These are phyloP conservation scores for Apis mellifera DNA, from an alignment of 1,140 invertebrate genomes.

Conservation along the genomic window Amel_HAv3.1 CM009938.2:10942001-10942500, in stretches of 20 bases:
- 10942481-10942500: too few relatives aligned
- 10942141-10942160: neutral
- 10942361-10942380: too few relatives aligned
- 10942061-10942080: neutral
- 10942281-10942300: neutral
- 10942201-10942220: constrained; percentile 25
- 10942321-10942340: neutral
- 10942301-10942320: neutral
- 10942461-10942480: too few relatives aligned
- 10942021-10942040: neutral
- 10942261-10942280: constrained; percentile 2
- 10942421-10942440: too few relatives aligned
- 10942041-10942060: neutral
- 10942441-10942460: too few relatives aligned
- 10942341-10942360: neutral
- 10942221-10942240: neutral
- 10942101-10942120: neutral
- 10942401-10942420: too few relatives aligned
- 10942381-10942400: too few relatives aligned
- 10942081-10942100: neutral
- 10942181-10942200: constrained; percentile 26
- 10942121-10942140: constrained; percentile 10
- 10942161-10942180: constrained; percentile 30
- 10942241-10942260: neutral
- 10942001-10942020: neutral